Conservation (phyloP, 1,140 invertebrate species). For the Liolophura sinensis region DNA sequence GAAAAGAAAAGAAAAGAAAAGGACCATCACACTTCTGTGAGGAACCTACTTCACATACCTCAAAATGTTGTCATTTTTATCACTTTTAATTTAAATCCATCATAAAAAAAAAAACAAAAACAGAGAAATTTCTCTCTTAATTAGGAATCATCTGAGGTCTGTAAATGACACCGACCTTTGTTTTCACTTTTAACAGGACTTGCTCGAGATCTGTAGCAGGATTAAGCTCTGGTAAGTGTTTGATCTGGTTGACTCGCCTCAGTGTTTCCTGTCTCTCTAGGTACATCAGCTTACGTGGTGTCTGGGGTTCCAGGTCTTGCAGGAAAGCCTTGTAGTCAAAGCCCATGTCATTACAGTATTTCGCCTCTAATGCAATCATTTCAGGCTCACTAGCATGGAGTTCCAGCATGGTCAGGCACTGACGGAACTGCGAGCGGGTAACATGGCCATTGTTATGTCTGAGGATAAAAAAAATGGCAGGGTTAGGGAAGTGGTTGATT, state of each 20-base stretch:
- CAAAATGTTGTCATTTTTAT: too few species aligned
- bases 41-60: too few species aligned
- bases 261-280: conserved; percentile 48
- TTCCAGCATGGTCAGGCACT: conserved; percentile 53
- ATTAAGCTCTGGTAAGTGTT: conserved; percentile 41
- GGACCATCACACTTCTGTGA: too few species aligned
- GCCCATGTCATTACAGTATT: conserved; percentile 54
- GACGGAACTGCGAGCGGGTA: conserved; percentile 54
- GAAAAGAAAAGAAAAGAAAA: too few species aligned
- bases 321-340: conserved; percentile 56
- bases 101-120: conserved; percentile 4
- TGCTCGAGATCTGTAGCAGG: conserved; percentile 44
- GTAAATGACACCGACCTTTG: conserved; percentile 41
- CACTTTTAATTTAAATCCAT: too few species aligned
- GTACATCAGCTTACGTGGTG: conserved; percentile 44
- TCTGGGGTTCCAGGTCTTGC: conserved; percentile 42
- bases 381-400: conserved; percentile 46
- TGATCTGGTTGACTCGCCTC: conserved; percentile 38
- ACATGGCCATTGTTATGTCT: conserved; percentile 58
- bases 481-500: not conserved
- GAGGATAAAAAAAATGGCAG: conserved; percentile 16
- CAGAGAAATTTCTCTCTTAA: not conserved
- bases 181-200: conserved; percentile 53
- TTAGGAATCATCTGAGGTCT: not conserved
- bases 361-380: conserved; percentile 49